Evolutionary conservation across 2,113 vertebrate species (phyloP).

Genomic region (Polyodon spathula): DNA sequence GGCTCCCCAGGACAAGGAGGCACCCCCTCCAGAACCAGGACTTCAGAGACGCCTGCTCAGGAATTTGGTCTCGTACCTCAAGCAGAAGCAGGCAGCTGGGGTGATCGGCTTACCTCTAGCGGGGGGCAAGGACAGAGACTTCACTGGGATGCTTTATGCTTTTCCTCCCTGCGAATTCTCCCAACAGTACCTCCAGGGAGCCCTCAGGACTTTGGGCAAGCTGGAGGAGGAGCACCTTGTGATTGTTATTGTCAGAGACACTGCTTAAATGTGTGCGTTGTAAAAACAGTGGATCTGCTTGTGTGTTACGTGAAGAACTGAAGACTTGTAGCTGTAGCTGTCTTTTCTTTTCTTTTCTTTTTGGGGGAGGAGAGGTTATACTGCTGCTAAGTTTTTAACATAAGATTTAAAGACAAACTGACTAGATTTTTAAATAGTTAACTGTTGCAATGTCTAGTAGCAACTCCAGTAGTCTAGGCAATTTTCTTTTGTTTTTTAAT

Average conservation of each 20-base stretch:
- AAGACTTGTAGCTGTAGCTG: background rate
- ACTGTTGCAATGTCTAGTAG: too few species aligned
- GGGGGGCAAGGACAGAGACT: constrained; percentile 72
- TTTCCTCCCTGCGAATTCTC: constrained; percentile 94
- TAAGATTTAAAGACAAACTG: background rate
- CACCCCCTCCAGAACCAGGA: constrained; percentile 65
- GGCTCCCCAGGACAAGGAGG: constrained; percentile 55
- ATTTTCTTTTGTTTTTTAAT: too few species aligned
- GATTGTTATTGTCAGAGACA: constrained; percentile 86
- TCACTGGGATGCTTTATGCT: constrained; percentile 89
- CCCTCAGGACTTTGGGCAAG: constrained; percentile 81
- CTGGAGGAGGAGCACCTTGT: constrained; percentile 96
- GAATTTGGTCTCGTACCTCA: constrained; percentile 96
- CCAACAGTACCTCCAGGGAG: constrained; percentile 88
- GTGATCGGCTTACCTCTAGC: constrained; percentile 89
- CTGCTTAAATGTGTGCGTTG: constrained; percentile 54
- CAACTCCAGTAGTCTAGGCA: too few species aligned
- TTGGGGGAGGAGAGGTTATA: background rate
- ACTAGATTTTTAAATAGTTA: too few species aligned
- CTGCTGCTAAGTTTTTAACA: constrained; percentile 6
- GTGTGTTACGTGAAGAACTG: background rate
- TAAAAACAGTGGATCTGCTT: constrained; percentile 5
- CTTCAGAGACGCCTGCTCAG: constrained; percentile 90
- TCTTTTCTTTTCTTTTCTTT: background rate
- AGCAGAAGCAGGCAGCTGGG: constrained; percentile 96